Percentiles rank a stretch among this genome's conserved stretches.
phyloP scores from a whole-genome alignment of 2,797 vertebrate genomes.

The Intellagama lesueurii region DNA sequence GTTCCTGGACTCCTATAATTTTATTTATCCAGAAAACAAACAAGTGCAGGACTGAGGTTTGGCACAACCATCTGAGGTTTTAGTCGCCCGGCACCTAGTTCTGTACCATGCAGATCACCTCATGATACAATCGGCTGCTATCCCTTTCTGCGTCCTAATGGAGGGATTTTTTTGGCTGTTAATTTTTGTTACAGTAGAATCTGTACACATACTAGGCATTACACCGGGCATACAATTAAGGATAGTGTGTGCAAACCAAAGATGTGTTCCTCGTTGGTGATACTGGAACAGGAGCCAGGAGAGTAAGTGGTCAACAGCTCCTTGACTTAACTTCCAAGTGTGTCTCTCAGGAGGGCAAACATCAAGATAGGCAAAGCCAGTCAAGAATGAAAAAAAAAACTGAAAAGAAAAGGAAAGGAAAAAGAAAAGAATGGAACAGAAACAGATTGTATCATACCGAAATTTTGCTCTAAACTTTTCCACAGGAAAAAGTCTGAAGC shows the following conservation, averaged over 20 bases:
- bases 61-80: background rate
- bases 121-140: no score
- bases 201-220: background rate
- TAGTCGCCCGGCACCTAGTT: background rate
- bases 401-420: background rate
- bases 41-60: background rate
- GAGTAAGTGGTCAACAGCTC: background rate
- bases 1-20: background rate
- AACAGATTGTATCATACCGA: background rate
- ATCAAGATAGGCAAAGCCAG: background rate
- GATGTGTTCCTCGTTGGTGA: background rate
- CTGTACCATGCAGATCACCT: no score
- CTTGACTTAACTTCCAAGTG: background rate
- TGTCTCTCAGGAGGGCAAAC: background rate
- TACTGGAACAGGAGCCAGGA: no score
- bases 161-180: background rate
- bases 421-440: background rate
- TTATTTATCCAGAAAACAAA: slow-evolving; percentile 4
- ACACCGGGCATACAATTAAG: background rate
- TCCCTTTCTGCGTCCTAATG: no score
- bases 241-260: background rate
- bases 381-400: background rate
- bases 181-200: background rate
- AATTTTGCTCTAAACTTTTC: background rate
- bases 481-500: background rate